phyloP scores from a whole-genome alignment of 2,888 invertebrate genomes.

The Meteorus colon region DNA sequence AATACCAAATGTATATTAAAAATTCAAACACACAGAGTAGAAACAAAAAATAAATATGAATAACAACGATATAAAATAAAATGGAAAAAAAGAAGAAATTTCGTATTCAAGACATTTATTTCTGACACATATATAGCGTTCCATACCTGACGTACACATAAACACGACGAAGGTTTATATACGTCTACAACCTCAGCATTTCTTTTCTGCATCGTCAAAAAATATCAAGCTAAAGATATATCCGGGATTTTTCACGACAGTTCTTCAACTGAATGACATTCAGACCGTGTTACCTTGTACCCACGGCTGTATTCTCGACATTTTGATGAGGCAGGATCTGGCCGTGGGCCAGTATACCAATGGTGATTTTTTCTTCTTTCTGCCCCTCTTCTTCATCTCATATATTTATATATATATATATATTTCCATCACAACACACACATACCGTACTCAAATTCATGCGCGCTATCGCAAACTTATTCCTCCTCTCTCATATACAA shows the following conservation, averaged over 20 bases:
- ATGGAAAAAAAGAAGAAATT: background rate
- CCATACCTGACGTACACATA: background rate
- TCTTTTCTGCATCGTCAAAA: slow-evolving; percentile 39
- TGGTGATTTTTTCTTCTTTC: slow-evolving; percentile 44
- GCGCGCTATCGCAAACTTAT: slow-evolving; percentile 19
- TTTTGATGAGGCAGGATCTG: slow-evolving; percentile 68
- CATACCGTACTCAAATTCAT: slow-evolving; percentile 20
- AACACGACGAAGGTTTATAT: background rate
- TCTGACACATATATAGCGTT: background rate
- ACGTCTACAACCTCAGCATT: background rate
- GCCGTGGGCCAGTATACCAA: slow-evolving; percentile 64
- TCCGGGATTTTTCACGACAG: slow-evolving; percentile 52
- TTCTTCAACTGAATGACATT: slow-evolving; percentile 62
- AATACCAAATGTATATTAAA: background rate
- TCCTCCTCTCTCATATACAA: slow-evolving; percentile 42
- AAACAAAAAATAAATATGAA: background rate
- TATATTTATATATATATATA: background rate
- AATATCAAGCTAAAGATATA: slow-evolving; percentile 30
- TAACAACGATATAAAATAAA: background rate
- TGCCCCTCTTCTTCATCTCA: background rate
- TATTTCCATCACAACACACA: background rate
- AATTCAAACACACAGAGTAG: background rate
- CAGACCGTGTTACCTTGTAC: slow-evolving; percentile 52
- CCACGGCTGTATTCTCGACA: slow-evolving; percentile 62
- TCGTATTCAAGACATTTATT: background rate